Evolutionary conservation across 2,888 invertebrate genomes (phyloP), one percentile per base, ranked within the genome.

Genomic region (Malthinus seriepunctatus): DNA sequence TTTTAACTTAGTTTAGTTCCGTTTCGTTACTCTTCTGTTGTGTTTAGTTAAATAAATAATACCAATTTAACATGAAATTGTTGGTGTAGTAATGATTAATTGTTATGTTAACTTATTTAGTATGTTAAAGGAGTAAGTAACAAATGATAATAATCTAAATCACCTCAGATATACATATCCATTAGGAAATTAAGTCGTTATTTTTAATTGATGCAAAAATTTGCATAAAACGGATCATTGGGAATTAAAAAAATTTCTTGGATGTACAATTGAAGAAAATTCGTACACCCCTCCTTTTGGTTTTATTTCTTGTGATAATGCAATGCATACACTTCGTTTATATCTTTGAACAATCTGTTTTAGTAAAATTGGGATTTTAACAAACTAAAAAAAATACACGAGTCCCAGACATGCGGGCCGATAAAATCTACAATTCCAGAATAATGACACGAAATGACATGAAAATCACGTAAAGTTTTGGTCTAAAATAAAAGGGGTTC

Each of bases 111-210:
- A 52, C 51, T 51, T 52, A 52, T 45, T 34, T 35, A 52, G 34
- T 52, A 52, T 52, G 51, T 52, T 44, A 34, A 42, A 52, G 34
- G 33, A 51, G 51, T 52, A 52, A 52, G 51, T 52, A 52, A 23
- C 45, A 32, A 31, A 31, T 46, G 60, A 51, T 60, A 51, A 33
- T 33, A 45, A 51, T 60, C 60, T 59, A 55, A 60, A 60, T 55
- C 55, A 60, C 49, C 37, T 51, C 48, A 56, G 46, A 23, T 51
- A 47, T 45, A 52, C 51, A 32, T 52, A 51, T 39, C 59, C 55
- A 60, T 60, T 60, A 60, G 51, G 60, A 56, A 56, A 56, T 56
- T 60, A 60, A 60, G 60, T 60, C 55, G 55, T 60, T 60, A 60
- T 60, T 60, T 60, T 60, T 60, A 60, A 60, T 60, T 56, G 55